These are phyloP conservation scores for Goniozus legneri DNA, from an alignment of 1,140 invertebrate genomes.

Conservation along the genomic window DNA sequence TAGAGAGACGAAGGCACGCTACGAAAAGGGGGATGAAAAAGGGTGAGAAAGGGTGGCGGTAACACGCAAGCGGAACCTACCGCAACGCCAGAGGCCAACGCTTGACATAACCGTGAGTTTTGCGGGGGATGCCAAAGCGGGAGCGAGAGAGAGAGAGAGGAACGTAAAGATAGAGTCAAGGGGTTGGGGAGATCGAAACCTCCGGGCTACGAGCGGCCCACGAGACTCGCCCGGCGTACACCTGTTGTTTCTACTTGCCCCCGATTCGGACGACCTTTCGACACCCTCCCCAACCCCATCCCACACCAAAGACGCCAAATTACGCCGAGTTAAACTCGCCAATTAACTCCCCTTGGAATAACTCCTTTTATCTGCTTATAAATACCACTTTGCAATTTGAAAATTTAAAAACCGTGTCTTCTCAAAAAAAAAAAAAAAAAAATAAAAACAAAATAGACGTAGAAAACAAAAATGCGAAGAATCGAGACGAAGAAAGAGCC, in stretches of 20 bases:
- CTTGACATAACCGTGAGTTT: slow-evolving; percentile 31
- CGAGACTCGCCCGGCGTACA: slow-evolving; percentile 26
- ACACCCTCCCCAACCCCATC: neutral
- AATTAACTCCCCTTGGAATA: too few relatives aligned
- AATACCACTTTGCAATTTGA: too few relatives aligned
- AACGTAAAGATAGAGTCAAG: slow-evolving; percentile 15
- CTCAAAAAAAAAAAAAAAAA: too few relatives aligned
- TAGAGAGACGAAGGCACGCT: too few relatives aligned
- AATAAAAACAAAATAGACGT: too few relatives aligned
- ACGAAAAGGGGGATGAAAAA: slow-evolving; percentile 11
- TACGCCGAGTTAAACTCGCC: too few relatives aligned
- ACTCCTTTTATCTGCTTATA: too few relatives aligned
- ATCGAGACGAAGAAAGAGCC: too few relatives aligned
- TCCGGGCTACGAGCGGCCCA: slow-evolving; percentile 12
- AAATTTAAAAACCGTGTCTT: too few relatives aligned
- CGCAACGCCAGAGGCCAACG: slow-evolving; percentile 26
- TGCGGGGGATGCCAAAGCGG: slow-evolving; percentile 18
- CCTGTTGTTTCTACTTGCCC: slow-evolving; percentile 36
- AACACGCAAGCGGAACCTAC: slow-evolving; percentile 21
- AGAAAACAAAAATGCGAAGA: too few relatives aligned
- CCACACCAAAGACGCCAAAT: neutral
- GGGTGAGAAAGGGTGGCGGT: slow-evolving; percentile 17
- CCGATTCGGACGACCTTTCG: slow-evolving; percentile 2
- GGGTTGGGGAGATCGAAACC: slow-evolving; percentile 21
- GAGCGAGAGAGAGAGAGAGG: slow-evolving; percentile 8